Percentiles rank a stretch among this genome's conserved stretches.
Conservation (phyloP, 1,140 invertebrate species). For the Calycopis cecrops region DNA sequence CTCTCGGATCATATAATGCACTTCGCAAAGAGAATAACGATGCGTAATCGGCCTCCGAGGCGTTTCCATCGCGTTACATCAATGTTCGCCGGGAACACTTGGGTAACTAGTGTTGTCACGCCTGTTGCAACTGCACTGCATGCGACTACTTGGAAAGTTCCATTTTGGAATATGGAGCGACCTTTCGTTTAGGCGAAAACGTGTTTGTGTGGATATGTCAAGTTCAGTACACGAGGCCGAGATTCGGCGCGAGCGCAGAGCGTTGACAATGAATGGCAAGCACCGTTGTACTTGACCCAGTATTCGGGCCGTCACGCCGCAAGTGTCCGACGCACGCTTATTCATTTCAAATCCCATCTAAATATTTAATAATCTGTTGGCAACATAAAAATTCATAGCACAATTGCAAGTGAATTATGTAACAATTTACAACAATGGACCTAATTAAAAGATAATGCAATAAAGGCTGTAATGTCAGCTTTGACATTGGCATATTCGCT, state of each 20-base stretch:
- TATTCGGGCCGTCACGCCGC: conserved; percentile 60
- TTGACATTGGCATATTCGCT: conserved; percentile 62
- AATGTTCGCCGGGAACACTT: conserved; percentile 45
- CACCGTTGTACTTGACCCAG: conserved; percentile 71
- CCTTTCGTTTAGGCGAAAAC: conserved; percentile 46
- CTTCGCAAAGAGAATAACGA: conserved; percentile 47
- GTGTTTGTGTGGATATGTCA: conserved; percentile 59
- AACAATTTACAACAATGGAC: conserved; percentile 29
- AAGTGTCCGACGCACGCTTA: conserved; percentile 25
- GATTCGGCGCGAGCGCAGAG: conserved; percentile 33
- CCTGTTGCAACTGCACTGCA: conserved; percentile 49
- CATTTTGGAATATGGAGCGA: conserved; percentile 22
- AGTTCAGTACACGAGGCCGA: conserved; percentile 58
- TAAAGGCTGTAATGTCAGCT: conserved; percentile 31
- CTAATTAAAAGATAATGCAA: conserved; percentile 23
- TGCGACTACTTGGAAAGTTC: conserved; percentile 34
- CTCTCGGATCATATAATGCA: conserved; percentile 48
- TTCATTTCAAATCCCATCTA: conserved; percentile 4
- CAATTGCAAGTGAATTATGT: conserved; percentile 16
- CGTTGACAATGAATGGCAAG: conserved; percentile 71
- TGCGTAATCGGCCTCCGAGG: conserved; percentile 36
- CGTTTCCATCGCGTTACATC: conserved; percentile 45
- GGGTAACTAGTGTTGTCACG: conserved; percentile 63
- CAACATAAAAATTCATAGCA: conserved; percentile 6
- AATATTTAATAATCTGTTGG: conserved; percentile 1